Base-by-base conservation (phyloP, 1,140 invertebrate species). In the Whitmania pigra region DNA sequence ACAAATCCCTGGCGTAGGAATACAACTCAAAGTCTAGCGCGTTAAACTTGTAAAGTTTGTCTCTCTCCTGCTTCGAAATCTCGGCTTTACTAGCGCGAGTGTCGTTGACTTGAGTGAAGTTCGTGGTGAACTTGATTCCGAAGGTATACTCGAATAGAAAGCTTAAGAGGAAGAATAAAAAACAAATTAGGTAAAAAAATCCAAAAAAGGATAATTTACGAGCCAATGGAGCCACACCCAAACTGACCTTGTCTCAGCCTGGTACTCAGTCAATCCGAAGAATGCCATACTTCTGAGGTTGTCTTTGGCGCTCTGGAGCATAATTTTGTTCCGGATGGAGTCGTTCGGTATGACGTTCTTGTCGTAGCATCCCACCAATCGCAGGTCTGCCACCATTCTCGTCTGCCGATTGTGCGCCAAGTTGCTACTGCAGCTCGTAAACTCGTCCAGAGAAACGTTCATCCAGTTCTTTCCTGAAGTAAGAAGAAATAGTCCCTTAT, bases 121-220 rank as follows among this genome's bases (percentile, higher is more conserved):
- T 74, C 11, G 74, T 74, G 15, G 75, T 69, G 71, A 81, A 82
- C 63, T 89, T 86, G 77, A 98, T 85, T 80, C 91, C 89, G 81
- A 99, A 98, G n/a, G 92, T 95, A 82, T 93, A 88, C 81, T 99
- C 94, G 82, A 99, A 99, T 54, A 97, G 88, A 79, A 93, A 93
- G 29, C 57, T 63, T 22, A 15, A n/a, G 22, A 25, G 22, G 0
- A 25, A 15, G 20, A 63, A 63, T 15, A 63, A 63, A 11, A 63
- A 60, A 63, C 0, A 15, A 63, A n/a, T 11, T 20, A 63, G 29
- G 22, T 11, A 31, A 63, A 63, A 63, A 63, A 0, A 49, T 7
- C 0, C 43, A n/a, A 49, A 11, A 49, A 11, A 49, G 11, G 43
- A 49, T 17, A 49, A 49, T 49, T 49, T 49, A 49, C 15, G 43